Conservation (phyloP, 2,888 invertebrate species). For the Archips crataeganus region DNA sequence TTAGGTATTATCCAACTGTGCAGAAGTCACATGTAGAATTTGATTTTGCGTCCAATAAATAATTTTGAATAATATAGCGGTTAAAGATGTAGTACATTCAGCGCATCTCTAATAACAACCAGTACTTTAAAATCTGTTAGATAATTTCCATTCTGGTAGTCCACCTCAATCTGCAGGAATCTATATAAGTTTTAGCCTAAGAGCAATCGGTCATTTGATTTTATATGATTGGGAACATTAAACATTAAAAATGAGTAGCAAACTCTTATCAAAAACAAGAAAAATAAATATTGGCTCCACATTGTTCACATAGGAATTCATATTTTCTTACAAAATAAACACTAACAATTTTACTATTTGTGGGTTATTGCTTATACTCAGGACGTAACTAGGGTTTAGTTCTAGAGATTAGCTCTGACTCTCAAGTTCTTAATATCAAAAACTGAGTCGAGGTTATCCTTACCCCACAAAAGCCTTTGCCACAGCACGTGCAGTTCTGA, state of each 20-base stretch:
- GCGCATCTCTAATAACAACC: background rate
- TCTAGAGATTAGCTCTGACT: background rate
- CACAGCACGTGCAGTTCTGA: background rate
- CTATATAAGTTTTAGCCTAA: background rate
- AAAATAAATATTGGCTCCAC: slow-evolving; percentile 14
- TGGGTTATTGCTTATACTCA: slow-evolving; percentile 12
- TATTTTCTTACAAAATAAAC: slow-evolving; percentile 21
- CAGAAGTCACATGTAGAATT: background rate
- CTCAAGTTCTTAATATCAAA: background rate
- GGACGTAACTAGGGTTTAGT: background rate
- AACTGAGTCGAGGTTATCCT: background rate
- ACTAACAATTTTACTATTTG: slow-evolving; percentile 30
- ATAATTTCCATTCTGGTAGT: background rate
- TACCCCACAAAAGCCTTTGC: background rate
- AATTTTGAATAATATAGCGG: background rate
- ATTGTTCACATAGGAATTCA: slow-evolving; percentile 19
- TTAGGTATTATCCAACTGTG: no score
- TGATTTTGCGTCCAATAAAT: background rate
- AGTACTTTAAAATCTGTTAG: background rate
- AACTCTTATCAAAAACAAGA: slow-evolving; percentile 5
- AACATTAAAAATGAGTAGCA: background rate
- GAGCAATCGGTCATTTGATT: background rate
- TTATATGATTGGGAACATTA: background rate
- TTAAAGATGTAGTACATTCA: background rate
- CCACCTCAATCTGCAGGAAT: background rate